Percentiles rank a stretch among this genome's conserved stretches.
phyloP scores from a whole-genome alignment of 2,797 vertebrate genomes.

The Paguma larvata region DNA sequence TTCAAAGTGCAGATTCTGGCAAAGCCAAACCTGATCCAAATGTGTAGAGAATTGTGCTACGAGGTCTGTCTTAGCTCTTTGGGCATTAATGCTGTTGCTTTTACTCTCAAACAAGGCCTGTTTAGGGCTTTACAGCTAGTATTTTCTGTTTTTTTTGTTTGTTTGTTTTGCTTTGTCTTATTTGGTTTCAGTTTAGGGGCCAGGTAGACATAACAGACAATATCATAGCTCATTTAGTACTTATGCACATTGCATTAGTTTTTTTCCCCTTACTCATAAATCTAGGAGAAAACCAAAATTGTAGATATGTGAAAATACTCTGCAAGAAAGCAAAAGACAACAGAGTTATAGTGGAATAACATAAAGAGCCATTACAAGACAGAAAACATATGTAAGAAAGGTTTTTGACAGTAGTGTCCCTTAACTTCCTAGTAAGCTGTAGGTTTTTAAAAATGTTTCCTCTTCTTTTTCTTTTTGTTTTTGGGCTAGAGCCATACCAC shows the following conservation, averaged over 20 bases:
- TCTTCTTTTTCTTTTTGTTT: neutral
- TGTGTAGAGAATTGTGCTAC: neutral
- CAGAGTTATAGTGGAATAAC: neutral
- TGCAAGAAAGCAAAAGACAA: neutral
- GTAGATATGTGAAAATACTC: neutral
- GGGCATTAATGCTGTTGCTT: slow-evolving; percentile 39
- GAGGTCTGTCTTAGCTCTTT: slow-evolving; percentile 1
- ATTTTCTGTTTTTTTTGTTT: slow-evolving; percentile 14
- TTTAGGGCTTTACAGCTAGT: neutral
- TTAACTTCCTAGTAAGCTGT: neutral
- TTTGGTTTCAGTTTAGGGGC: neutral
- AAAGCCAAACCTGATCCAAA: neutral
- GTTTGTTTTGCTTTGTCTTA: neutral
- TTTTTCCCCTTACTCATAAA: neutral
- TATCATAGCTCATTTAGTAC: neutral
- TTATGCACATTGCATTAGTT: neutral
- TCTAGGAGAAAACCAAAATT: neutral
- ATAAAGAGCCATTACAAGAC: neutral
- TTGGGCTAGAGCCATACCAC: neutral
- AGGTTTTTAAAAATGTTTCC: neutral
- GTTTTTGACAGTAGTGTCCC: neutral
- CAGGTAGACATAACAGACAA: neutral
- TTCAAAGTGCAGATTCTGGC: slow-evolving; percentile 23
- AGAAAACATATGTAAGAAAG: neutral
- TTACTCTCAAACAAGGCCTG: neutral